phyloP scores from a whole-genome alignment of 2,888 invertebrate species.

The Laothoe populi region DNA sequence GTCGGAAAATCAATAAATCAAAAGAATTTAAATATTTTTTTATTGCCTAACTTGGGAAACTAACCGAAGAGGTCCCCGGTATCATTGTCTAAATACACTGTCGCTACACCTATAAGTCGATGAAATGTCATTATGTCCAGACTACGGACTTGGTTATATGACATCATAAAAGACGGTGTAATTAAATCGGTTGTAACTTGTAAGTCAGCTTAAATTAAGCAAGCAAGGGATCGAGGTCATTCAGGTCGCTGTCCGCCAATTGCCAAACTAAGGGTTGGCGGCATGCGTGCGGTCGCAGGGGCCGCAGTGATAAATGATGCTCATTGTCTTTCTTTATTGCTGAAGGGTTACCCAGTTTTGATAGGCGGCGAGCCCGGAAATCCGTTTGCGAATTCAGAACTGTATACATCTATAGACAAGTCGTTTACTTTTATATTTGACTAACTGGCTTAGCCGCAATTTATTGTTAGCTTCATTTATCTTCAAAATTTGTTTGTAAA shows the following conservation, averaged over 20 bases:
- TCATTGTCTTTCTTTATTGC: conserved; percentile 74
- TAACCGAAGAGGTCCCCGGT: neutral
- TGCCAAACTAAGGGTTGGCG: conserved; percentile 28
- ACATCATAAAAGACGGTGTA: neutral
- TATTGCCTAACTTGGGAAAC: neutral
- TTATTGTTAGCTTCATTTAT: neutral
- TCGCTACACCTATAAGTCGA: neutral
- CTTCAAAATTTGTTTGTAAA: no score
- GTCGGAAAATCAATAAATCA: no score
- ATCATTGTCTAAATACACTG: neutral
- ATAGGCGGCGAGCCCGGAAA: conserved; percentile 16
- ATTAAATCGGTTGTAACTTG: conserved; percentile 9
- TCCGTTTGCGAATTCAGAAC: conserved; percentile 9
- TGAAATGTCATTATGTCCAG: neutral
- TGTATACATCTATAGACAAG: neutral
- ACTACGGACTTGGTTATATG: neutral
- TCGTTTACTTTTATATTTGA: neutral
- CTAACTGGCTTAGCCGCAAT: neutral
- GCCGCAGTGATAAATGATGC: conserved; percentile 70
- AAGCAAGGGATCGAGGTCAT: conserved; percentile 28
- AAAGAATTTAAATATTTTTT: neutral
- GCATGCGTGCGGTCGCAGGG: conserved; percentile 37
- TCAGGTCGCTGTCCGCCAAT: conserved; percentile 32
- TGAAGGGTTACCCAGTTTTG: conserved; percentile 45
- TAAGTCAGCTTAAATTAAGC: conserved; percentile 37